These are phyloP conservation scores for Petrophora chlorosata DNA, from an alignment of 2,888 invertebrate genomes.

Conservation along the genomic window DNA sequence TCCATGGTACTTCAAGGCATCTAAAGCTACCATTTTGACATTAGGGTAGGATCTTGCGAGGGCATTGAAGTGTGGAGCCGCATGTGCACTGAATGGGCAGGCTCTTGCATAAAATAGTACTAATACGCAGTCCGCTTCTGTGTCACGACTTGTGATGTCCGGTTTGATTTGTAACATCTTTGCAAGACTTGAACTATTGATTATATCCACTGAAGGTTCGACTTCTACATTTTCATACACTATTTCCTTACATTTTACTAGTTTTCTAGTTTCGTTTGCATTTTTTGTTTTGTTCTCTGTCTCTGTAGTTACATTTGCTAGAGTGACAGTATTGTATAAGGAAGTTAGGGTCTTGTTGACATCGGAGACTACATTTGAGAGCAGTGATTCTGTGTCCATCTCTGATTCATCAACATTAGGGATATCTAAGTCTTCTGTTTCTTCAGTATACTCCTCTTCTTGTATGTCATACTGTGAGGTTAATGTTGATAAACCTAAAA, in stretches of 20 bases:
- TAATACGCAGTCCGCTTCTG: conserved; percentile 87
- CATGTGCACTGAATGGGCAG: conserved; percentile 95
- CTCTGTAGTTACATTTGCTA: conserved; percentile 68
- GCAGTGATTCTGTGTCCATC: conserved; percentile 57
- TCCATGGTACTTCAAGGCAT: conserved; percentile 92
- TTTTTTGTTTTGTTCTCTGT: conserved; percentile 66
- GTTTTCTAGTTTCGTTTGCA: conserved; percentile 71
- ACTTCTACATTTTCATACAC: conserved; percentile 63
- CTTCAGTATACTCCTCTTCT: conserved; percentile 52
- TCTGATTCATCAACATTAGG: conserved; percentile 73
- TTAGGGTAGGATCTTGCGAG: conserved; percentile 93
- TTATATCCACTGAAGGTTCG: conserved; percentile 83
- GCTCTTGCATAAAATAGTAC: conserved; percentile 95
- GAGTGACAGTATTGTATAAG: conserved; percentile 73
- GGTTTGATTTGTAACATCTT: conserved; percentile 86
- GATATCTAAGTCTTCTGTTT: conserved; percentile 57
- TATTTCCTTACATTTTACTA: conserved; percentile 73
- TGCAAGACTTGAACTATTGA: conserved; percentile 88
- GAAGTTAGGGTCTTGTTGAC: conserved; percentile 75
- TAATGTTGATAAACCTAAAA: conserved; percentile 46
- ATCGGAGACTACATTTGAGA: conserved; percentile 74
- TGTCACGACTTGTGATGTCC: conserved; percentile 86
- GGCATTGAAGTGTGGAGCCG: conserved; percentile 96
- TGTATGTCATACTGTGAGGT: conserved; percentile 68
- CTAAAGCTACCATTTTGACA: conserved; percentile 94